A percentile compares a stretch with the other conserved stretches of the same genome.
Evolutionary conservation across 2,888 invertebrate species (phyloP).

Genomic region (Endomychus coccineus): DNA sequence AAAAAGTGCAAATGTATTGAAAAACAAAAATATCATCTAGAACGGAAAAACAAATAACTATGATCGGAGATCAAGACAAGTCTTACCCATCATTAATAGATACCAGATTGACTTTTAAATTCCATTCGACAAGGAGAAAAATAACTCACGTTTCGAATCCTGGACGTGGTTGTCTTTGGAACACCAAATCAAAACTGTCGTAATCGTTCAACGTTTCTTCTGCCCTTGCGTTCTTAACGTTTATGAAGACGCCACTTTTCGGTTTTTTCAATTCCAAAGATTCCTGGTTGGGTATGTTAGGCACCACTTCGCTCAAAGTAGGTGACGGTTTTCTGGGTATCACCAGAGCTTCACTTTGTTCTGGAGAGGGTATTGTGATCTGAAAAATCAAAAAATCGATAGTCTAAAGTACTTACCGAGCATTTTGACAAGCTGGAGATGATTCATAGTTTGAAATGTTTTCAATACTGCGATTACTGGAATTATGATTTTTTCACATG

Average conservation of each 20-base stretch:
- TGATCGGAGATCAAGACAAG: no score
- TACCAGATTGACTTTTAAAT: no score
- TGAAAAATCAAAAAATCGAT: no score
- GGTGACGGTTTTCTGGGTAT: constrained; percentile 31
- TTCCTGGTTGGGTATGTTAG: constrained; percentile 30
- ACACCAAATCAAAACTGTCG: constrained; percentile 35
- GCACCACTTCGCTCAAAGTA: constrained; percentile 31
- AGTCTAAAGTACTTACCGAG: no score
- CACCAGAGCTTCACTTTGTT: constrained; percentile 34
- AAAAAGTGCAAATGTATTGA: no score
- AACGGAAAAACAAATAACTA: no score
- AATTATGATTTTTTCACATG: no score
- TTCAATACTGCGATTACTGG: no score
- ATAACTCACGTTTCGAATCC: constrained; percentile 12
- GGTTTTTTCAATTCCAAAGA: constrained; percentile 34
- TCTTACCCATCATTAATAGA: no score
- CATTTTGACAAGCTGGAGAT: no score
- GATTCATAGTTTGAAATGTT: no score
- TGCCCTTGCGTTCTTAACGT: constrained; percentile 28
- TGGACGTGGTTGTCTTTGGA: constrained; percentile 25
- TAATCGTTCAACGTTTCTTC: constrained; percentile 19
- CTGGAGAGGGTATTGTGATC: constrained; percentile 33
- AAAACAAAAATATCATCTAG: no score
- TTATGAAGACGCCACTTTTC: constrained; percentile 39
- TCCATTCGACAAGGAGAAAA: constrained; percentile 1